These are phyloP conservation scores for Streblospio benedicti DNA, from an alignment of 1,140 invertebrate genomes.

Conservation along the genomic window DNA sequence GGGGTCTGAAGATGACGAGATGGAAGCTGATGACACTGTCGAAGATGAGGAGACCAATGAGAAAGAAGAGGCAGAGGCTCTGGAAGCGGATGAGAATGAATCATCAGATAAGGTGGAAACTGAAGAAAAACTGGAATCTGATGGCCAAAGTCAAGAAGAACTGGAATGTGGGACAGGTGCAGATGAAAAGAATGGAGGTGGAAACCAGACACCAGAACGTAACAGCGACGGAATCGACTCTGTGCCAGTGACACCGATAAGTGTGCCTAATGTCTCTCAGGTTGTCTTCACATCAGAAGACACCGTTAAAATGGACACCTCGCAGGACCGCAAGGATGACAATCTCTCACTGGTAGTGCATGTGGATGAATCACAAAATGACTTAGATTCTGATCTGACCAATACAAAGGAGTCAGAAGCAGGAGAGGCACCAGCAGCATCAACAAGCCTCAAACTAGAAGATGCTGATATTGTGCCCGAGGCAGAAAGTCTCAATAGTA, in stretches of 20 bases:
- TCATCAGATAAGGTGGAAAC: too few species aligned
- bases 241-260: constrained; percentile 19
- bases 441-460: constrained; percentile 7
- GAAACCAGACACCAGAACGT: background rate
- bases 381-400: constrained; percentile 37
- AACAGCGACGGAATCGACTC: constrained; percentile 5
- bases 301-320: constrained; percentile 21
- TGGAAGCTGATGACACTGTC: too few species aligned
- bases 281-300: constrained; percentile 23
- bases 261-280: constrained; percentile 15
- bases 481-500: constrained; percentile 6
- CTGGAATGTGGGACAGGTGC: background rate
- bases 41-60: too few species aligned
- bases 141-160: background rate
- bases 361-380: constrained; percentile 42
- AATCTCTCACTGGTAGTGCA: constrained; percentile 39
- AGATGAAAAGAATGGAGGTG: background rate
- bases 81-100: too few species aligned
- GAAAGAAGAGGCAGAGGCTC: too few species aligned
- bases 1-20: too few species aligned
- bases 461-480: constrained; percentile 9
- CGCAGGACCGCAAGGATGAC: constrained; percentile 20
- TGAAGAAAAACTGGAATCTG: too few species aligned
- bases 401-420: constrained; percentile 17
- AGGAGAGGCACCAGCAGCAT: constrained; percentile 11